Percentiles rank a stretch among this genome's conserved stretches.
These are phyloP conservation scores for Ctenomys sociabilis DNA, from an alignment of 2,113 vertebrate genomes.

Conservation along the genomic window DNA sequence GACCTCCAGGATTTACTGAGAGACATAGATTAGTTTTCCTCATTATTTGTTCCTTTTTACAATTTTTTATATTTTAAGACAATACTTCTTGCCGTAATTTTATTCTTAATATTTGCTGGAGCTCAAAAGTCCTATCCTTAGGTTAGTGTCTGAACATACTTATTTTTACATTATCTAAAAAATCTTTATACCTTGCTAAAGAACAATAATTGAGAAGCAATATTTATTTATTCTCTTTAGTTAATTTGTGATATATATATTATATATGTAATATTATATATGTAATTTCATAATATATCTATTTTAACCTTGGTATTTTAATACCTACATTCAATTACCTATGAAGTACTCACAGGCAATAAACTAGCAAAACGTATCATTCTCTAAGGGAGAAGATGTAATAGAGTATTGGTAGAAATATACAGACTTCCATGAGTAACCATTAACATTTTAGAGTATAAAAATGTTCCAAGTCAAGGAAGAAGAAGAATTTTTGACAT, in stretches of 20 bases:
- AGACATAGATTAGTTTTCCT: not conserved
- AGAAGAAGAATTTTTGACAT: not conserved
- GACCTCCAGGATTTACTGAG: not conserved
- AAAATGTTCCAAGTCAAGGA: not conserved
- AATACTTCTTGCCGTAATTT: not conserved
- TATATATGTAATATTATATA: not conserved
- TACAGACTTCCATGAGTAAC: not conserved
- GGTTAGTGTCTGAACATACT: not conserved
- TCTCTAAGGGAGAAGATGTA: not conserved
- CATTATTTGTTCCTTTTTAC: not conserved
- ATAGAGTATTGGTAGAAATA: not conserved
- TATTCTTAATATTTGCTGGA: not conserved
- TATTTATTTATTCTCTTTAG: not conserved
- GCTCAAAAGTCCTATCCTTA: not conserved
- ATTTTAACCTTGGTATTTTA: not conserved
- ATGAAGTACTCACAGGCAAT: not conserved
- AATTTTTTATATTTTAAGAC: not conserved
- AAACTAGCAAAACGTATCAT: not conserved
- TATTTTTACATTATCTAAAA: not conserved
- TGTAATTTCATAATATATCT: not conserved
- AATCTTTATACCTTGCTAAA: not conserved
- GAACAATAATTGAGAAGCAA: not conserved
- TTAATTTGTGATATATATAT: not conserved
- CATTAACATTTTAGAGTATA: not conserved
- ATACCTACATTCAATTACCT: not conserved